Evolutionary conservation across 2,113 vertebrate genomes (phyloP).

Genomic region (Peromyscus maniculatus): DNA sequence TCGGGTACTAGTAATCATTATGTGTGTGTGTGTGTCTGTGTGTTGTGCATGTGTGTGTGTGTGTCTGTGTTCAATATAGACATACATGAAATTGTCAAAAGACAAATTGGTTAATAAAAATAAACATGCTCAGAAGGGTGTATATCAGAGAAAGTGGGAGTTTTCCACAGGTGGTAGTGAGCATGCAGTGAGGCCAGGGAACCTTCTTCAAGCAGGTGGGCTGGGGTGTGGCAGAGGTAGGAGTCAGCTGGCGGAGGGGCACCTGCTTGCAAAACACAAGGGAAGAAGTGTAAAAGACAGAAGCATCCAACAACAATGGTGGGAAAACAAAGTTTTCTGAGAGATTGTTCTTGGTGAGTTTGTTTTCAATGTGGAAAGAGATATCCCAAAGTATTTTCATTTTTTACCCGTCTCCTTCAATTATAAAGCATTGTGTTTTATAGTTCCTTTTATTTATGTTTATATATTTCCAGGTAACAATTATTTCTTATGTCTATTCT

Average conservation of each 20-base stretch:
- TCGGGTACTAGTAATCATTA: neutral
- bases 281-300: neutral
- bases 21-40: neutral
- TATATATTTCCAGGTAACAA: neutral
- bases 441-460: neutral
- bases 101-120: neutral
- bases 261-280: neutral
- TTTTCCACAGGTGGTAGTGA: neutral
- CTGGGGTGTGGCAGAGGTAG: neutral
- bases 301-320: neutral
- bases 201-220: neutral
- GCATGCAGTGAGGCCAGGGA: neutral
- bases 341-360: neutral
- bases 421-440: neutral
- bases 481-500: neutral
- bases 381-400: neutral
- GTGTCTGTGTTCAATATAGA: neutral
- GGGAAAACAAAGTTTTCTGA: neutral
- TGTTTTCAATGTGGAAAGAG: conserved; percentile 17
- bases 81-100: neutral
- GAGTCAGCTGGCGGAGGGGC: neutral
- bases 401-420: neutral
- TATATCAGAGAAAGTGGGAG: neutral
- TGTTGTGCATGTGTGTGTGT: neutral
- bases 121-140: neutral